phyloP scores from a whole-genome alignment of 1,140 invertebrate genomes.

The Ctenoplectra terminalis region DNA sequence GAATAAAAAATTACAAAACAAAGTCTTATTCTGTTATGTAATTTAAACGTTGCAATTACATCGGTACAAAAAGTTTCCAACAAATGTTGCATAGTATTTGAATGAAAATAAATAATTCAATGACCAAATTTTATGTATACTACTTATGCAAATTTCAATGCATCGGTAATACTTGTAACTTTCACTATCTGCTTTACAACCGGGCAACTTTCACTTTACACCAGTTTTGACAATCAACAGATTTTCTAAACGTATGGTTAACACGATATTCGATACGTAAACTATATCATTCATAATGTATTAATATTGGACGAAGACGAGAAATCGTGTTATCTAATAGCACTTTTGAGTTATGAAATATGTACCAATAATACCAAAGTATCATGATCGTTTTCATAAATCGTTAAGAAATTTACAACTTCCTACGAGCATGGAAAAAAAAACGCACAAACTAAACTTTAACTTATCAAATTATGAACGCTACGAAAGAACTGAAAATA shows the following conservation, averaged over 20 bases:
- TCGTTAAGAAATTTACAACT: not conserved
- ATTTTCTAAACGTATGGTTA: not conserved
- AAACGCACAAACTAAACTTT: not conserved
- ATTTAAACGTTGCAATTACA: conserved; percentile 1
- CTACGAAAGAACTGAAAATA: not conserved
- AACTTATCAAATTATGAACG: not conserved
- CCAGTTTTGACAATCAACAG: not conserved
- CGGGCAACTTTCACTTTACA: conserved; percentile 42
- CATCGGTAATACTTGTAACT: conserved; percentile 19
- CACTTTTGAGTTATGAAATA: conserved; percentile 13
- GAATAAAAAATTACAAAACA: not conserved
- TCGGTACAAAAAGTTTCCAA: not conserved
- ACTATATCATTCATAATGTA: not conserved
- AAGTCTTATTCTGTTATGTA: conserved; percentile 3
- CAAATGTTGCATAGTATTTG: not conserved
- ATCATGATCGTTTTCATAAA: not conserved
- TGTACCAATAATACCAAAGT: not conserved
- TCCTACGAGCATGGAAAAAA: not conserved
- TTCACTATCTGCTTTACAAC: conserved; percentile 35
- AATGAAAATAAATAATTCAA: not conserved
- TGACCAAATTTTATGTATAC: not conserved
- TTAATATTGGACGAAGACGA: not conserved
- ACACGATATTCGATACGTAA: not conserved
- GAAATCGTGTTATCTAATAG: conserved; percentile 11
- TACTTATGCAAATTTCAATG: conserved; percentile 3